These are phyloP conservation scores for Protula sp. DNA, from an alignment of 2,888 invertebrate species.

Conservation along the genomic window DNA sequence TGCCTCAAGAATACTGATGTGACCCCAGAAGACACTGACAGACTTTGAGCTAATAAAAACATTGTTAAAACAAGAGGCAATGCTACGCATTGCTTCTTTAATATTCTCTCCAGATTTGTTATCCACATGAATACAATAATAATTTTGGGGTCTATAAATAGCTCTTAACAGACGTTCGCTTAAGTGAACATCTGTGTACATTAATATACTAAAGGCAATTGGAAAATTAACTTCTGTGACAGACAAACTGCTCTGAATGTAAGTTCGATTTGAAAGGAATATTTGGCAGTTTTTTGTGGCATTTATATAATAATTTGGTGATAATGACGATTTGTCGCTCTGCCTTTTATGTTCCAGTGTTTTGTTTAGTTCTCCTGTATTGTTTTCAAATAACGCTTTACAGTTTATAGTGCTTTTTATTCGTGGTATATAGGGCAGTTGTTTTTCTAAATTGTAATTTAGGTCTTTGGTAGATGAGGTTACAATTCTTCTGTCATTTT, in stretches of 20 bases:
- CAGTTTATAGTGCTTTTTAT: too few species aligned
- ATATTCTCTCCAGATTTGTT: conserved; percentile 3
- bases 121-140: conserved; percentile 23
- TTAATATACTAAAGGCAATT: conserved; percentile 18
- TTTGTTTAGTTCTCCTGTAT: too few species aligned
- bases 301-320: too few species aligned
- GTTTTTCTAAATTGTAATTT: too few species aligned
- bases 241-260: conserved; percentile 6
- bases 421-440: too few species aligned
- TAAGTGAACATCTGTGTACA: conserved; percentile 16
- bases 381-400: too few species aligned
- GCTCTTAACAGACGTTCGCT: conserved; percentile 19
- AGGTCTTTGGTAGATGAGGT: too few species aligned
- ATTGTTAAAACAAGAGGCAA: conserved; percentile 16
- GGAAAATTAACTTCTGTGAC: conserved; percentile 17
- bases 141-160: conserved; percentile 23
- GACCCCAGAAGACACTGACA: conserved; percentile 8
- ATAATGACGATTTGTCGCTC: too few species aligned
- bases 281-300: too few species aligned
- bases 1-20: conserved; percentile 7
- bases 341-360: too few species aligned
- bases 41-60: conserved; percentile 7
- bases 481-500: too few species aligned
- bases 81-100: not conserved
- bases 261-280: too few species aligned